Percentiles rank a stretch among this genome's conserved stretches.
phyloP scores from a whole-genome alignment of 2,888 invertebrate species.

The Linnaemya vulpina region DNA sequence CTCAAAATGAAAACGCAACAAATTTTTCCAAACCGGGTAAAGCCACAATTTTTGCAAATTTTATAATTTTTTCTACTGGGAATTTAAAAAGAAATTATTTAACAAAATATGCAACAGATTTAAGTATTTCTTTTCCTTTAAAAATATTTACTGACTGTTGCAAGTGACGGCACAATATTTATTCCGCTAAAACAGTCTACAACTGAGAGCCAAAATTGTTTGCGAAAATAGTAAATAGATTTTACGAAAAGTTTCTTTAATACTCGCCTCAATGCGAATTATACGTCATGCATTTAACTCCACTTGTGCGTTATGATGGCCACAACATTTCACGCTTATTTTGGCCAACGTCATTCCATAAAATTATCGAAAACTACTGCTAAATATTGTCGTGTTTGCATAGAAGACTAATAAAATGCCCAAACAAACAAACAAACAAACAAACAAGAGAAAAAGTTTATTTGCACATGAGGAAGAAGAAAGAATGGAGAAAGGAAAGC shows the following conservation, averaged over 20 bases:
- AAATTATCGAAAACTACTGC: background rate
- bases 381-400: constrained; percentile 6
- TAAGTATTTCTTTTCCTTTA: too few species aligned
- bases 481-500: constrained; percentile 5
- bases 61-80: too few species aligned
- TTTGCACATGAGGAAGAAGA: background rate
- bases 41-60: too few species aligned
- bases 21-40: too few species aligned
- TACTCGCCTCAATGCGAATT: constrained; percentile 3
- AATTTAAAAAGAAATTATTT: too few species aligned
- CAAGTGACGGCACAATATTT: too few species aligned
- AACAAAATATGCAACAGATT: too few species aligned
- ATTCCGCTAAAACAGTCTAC: too few species aligned
- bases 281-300: constrained; percentile 13
- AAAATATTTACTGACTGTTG: too few species aligned
- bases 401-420: background rate
- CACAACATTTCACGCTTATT: background rate
- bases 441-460: background rate
- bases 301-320: constrained; percentile 2
- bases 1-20: too few species aligned
- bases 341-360: background rate
- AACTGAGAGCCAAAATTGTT: too few species aligned
- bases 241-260: background rate
- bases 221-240: background rate
- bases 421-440: background rate